These are phyloP conservation scores for Pseudococcus jackbeardsleyi DNA, from an alignment of 2,888 invertebrate genomes.

Conservation along the genomic window DNA sequence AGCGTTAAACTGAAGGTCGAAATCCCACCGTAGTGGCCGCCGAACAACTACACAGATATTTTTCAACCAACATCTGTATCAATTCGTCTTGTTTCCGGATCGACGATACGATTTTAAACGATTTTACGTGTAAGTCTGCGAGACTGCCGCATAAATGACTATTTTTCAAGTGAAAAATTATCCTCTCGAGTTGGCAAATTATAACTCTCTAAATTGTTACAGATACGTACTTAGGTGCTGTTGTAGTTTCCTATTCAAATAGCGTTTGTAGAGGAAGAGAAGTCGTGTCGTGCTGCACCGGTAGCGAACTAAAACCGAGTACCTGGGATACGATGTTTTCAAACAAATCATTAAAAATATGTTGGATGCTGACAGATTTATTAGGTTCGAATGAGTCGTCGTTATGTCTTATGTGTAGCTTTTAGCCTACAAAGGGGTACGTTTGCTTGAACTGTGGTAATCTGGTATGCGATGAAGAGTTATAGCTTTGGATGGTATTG, in stretches of 20 bases:
- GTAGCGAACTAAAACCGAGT: not conserved
- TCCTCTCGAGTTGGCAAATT: not conserved
- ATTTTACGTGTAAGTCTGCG: conserved; percentile 25
- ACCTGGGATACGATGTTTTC: not conserved
- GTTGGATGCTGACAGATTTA: conserved; percentile 43
- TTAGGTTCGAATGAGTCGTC: conserved; percentile 48
- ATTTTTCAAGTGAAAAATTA: not conserved
- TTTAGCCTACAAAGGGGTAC: conserved; percentile 37
- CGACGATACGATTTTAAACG: conserved; percentile 25
- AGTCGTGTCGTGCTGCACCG: not conserved
- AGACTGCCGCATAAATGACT: not conserved
- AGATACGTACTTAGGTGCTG: too few species aligned
- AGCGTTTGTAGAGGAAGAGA: too few species aligned
- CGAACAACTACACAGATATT: not conserved
- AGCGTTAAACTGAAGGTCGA: not conserved
- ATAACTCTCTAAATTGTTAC: too few species aligned
- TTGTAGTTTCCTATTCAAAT: too few species aligned
- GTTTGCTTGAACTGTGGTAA: not conserved
- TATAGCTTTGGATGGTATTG: conserved; percentile 10
- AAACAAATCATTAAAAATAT: conserved; percentile 48
- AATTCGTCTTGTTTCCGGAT: conserved; percentile 42
- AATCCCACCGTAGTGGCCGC: not conserved
- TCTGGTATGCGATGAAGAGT: conserved; percentile 25
- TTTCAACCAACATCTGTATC: conserved; percentile 18
- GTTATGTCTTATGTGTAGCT: conserved; percentile 6